A percentile compares a stretch with the other conserved stretches of the same genome.
Conservation (phyloP, 1,140 invertebrate species). For the Monochamus saltuarius region DNA sequence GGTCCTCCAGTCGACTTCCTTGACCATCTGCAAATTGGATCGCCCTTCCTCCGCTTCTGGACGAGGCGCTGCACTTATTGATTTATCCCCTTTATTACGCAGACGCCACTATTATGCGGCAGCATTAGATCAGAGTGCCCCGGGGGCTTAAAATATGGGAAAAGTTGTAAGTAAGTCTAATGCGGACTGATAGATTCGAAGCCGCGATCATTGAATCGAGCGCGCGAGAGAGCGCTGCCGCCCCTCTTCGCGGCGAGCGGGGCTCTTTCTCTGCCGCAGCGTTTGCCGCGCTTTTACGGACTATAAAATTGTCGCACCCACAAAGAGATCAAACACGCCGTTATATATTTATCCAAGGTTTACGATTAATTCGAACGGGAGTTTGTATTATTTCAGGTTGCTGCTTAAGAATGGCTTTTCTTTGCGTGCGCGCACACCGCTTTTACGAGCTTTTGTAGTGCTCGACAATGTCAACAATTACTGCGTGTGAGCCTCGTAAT, state of each 20-base stretch:
- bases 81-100: constrained; percentile 32
- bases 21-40: constrained; percentile 29
- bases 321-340: constrained; percentile 46
- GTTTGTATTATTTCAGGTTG: constrained; percentile 48
- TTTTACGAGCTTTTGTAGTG: constrained; percentile 36
- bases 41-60: neutral
- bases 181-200: constrained; percentile 46
- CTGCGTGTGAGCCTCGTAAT: constrained; percentile 8
- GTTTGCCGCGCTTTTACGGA: constrained; percentile 38
- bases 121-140: constrained; percentile 39
- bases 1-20: constrained; percentile 5
- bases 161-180: constrained; percentile 48
- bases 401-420: constrained; percentile 41
- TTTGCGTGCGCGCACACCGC: constrained; percentile 22
- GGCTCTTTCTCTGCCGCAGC: constrained; percentile 18
- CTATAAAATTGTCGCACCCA: constrained; percentile 47
- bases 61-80: constrained; percentile 32
- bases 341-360: constrained; percentile 47
- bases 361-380: constrained; percentile 45
- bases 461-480: constrained; percentile 18
- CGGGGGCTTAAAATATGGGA: constrained; percentile 46
- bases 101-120: constrained; percentile 33
- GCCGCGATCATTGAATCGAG: constrained; percentile 45
- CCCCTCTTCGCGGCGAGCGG: constrained; percentile 32
- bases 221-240: constrained; percentile 22